These are phyloP conservation scores for Hemibagrus guttatus DNA, from an alignment of 2,797 vertebrate species.

Conservation along the genomic window DNA sequence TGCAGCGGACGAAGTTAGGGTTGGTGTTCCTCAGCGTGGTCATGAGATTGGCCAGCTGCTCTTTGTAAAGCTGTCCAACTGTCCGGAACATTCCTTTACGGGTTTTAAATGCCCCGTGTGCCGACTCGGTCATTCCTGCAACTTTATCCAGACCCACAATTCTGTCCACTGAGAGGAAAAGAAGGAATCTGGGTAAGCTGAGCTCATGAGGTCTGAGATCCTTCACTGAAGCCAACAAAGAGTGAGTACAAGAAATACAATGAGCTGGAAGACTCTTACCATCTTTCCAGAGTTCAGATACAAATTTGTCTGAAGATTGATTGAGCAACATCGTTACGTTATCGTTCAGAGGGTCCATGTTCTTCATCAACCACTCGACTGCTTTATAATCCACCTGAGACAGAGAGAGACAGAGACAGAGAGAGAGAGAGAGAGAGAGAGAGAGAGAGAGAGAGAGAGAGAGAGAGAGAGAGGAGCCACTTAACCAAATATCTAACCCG, in stretches of 20 bases:
- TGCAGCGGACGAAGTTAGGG: conserved; percentile 97
- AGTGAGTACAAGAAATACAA: no score
- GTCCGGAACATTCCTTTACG: conserved; percentile 89
- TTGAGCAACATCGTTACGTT: conserved; percentile 84
- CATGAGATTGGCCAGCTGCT: conserved; percentile 86
- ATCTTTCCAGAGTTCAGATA: conserved; percentile 86
- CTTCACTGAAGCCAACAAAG: neutral
- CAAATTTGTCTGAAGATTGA: conserved; percentile 84
- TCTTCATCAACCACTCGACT: conserved; percentile 87
- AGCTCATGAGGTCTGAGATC: neutral
- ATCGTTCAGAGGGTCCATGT: conserved; percentile 87
- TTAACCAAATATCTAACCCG: neutral
- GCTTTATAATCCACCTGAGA: conserved; percentile 86
- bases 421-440: neutral
- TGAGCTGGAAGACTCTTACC: conserved; percentile 62
- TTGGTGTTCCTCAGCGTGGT: conserved; percentile 92
- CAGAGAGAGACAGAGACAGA: no score
- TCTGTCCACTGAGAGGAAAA: conserved; percentile 77
- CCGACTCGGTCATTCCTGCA: conserved; percentile 82
- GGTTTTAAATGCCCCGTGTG: conserved; percentile 84
- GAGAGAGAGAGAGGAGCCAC: neutral
- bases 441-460: no score
- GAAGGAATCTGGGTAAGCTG: neutral
- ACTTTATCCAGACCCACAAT: conserved; percentile 89
- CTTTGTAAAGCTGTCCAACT: conserved; percentile 86